Evolutionary conservation across 2,113 vertebrate species (phyloP).

Genomic region (Trogon surrucura): DNA sequence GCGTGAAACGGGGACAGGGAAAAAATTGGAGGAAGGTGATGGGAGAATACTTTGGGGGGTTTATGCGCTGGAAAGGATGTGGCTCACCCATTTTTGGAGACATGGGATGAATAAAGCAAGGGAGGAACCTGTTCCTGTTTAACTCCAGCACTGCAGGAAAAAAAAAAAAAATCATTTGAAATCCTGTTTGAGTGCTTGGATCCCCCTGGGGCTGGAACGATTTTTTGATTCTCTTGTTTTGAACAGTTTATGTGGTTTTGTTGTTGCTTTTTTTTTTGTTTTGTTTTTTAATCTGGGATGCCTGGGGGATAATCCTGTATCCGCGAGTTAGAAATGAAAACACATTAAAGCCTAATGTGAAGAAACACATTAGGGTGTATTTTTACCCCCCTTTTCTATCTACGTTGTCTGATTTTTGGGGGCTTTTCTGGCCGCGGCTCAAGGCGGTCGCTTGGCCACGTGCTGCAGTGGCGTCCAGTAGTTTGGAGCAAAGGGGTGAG

Average conservation of each 20-base stretch:
- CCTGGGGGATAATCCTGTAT: neutral
- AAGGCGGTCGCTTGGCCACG: too few relatives aligned
- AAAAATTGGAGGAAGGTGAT: neutral
- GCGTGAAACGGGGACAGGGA: rapidly evolving
- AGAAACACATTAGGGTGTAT: neutral
- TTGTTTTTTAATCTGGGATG: constrained; percentile 17
- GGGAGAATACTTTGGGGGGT: neutral
- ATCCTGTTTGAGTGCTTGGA: constrained; percentile 43
- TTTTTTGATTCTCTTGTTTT: constrained; percentile 25
- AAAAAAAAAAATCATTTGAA: constrained; percentile 27
- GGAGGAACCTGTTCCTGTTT: neutral
- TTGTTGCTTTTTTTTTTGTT: neutral
- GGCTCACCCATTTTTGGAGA: rapidly evolving
- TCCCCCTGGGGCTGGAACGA: constrained; percentile 32
- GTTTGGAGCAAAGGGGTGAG: neutral
- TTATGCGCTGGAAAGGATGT: rapidly evolving
- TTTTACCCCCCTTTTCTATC: neutral
- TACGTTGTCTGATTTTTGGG: neutral
- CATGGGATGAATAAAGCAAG: neutral
- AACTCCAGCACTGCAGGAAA: neutral
- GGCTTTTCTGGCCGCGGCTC: too few relatives aligned
- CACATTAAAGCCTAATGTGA: constrained; percentile 1
- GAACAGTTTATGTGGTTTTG: neutral
- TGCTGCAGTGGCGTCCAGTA: rapidly evolving
- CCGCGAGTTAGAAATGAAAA: neutral